Percentiles rank a stretch among this genome's conserved stretches.
Conservation (phyloP, 2,888 invertebrate species). For the Pterobdella sp. region DNA sequence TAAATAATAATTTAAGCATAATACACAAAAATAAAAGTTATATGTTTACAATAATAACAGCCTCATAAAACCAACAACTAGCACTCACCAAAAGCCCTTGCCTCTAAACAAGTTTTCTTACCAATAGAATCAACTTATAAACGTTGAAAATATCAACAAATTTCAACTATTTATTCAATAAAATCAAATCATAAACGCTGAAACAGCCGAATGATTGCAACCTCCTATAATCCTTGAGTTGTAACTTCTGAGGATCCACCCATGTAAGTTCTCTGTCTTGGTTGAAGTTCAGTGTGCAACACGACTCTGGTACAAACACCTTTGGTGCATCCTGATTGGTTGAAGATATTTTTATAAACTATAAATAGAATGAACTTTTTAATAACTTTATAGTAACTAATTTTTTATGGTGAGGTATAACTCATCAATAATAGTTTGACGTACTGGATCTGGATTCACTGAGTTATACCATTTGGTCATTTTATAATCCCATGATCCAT, state of each 20-base stretch:
- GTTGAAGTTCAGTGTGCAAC: conserved; percentile 37
- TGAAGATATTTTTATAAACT: background rate
- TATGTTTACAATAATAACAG: too few species aligned
- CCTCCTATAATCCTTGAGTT: conserved; percentile 31
- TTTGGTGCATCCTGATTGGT: conserved; percentile 20
- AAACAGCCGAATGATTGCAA: too few species aligned
- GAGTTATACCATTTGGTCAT: conserved; percentile 34
- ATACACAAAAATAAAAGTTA: too few species aligned
- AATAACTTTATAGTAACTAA: background rate
- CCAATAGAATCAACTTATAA: too few species aligned
- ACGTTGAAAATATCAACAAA: too few species aligned
- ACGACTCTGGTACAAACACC: conserved; percentile 34
- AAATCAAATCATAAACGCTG: too few species aligned
- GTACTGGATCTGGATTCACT: conserved; percentile 26
- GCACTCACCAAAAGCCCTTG: too few species aligned
- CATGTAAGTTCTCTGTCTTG: conserved; percentile 36
- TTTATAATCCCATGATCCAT: conserved; percentile 36
- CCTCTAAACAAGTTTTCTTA: too few species aligned
- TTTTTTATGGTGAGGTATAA: background rate
- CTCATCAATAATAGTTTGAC: background rate
- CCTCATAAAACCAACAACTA: too few species aligned
- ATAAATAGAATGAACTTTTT: background rate
- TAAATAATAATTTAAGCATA: too few species aligned
- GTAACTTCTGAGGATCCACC: conserved; percentile 37
- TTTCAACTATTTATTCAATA: too few species aligned